Evolutionary conservation across 1,140 invertebrate species (phyloP), one percentile per base, ranked within the genome.

Genomic region (Nymphalis io): DNA sequence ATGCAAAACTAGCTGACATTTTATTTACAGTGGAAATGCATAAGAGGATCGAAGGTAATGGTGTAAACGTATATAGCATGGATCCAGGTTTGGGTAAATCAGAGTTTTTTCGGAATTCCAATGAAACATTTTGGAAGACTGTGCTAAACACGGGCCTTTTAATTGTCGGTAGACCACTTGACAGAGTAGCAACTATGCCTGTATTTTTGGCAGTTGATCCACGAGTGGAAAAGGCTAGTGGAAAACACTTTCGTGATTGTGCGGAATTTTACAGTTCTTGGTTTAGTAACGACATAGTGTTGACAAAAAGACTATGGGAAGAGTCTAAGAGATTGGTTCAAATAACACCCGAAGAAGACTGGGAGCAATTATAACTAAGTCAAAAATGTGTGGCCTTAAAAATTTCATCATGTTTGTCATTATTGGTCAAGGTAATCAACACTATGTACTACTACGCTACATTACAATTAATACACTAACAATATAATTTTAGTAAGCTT

Each of bases 41-140:
- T 1, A 93, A 91, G 67, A 88, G 92, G 67, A 83, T 92, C 2
- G 74, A 92, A 82, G 92, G 92, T 38, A 92, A 87, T 66, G 93
- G 93, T 18, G 93, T 97, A 1, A 94, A 91, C 70, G 94, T 95
- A 11, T 96, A 95, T 86, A 94, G 94, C 64, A 93, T 96, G 67
- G 96, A 96, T 82, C 97, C 97, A 33, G 96, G 96, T 18, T 95
- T 96, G 79, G 95, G 95, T 12, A 95, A 95, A 63, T 96, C 96
- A 1, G 93, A 94, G 33, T 92, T 97, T 21, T 95, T 95, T 63
- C 93, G 95, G 75, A 89, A 96, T 74, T 77, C 95, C 13, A 89
- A 93, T 60, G 82, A 87, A n/a, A 83, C 92, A 0, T 70, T 91
- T 59, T 88, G 93, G 64, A 81, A 76, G 42, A 90, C 91, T 3